Evolutionary conservation across 2,797 vertebrate genomes (phyloP), one percentile per base, ranked within the genome.

Genomic region (Gadopsis bispinosus): DNA sequence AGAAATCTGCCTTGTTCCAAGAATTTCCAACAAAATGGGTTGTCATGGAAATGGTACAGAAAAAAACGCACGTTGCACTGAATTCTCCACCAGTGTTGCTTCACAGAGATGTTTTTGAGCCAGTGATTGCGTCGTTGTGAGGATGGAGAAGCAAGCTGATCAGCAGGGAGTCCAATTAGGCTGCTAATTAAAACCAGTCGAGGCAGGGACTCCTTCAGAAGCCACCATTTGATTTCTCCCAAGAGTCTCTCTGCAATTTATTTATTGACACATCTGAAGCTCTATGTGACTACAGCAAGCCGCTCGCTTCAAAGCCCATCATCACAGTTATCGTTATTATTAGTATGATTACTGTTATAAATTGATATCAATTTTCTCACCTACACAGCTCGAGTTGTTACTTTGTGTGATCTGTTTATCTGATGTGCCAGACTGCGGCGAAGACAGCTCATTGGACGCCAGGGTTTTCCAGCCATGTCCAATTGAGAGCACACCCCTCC

Each of bases 171-270:
- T 68, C 75, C 61, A 85, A 79, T 85, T 74, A 81, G 58, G 48
- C 56, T 7, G 31, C 53, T 86, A 75, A 88, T 87, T 86, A 82
- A 69, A 82, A 53, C 26, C 45, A 61, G 56, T 51, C 16, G 2
- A n/a, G 54, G 54, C 39, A 22, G 60, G 31, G 59, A 53, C 41
- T 79, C 53, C 37, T 83, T 56, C 58, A 79, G 66, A 76, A 63
- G 10, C 20, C 63, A 35, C 58, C 47, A 41, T 67, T 68, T 29
- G 55, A 50, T 72, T 64, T 74, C 77, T 67, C 19, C 68, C 5
- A 20, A 64, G 45, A 69, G 29, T 50, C 35, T 58, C 31, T 61
- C 51, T 58, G 69, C 14, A 55, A 60, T 77, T 79, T 43, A 37
- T 71, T 71, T 39, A 75, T 70, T 51, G 54, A 50, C 69, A 73